phyloP scores from a whole-genome alignment of 2,888 invertebrate genomes.

The Trachelus tabidus region DNA sequence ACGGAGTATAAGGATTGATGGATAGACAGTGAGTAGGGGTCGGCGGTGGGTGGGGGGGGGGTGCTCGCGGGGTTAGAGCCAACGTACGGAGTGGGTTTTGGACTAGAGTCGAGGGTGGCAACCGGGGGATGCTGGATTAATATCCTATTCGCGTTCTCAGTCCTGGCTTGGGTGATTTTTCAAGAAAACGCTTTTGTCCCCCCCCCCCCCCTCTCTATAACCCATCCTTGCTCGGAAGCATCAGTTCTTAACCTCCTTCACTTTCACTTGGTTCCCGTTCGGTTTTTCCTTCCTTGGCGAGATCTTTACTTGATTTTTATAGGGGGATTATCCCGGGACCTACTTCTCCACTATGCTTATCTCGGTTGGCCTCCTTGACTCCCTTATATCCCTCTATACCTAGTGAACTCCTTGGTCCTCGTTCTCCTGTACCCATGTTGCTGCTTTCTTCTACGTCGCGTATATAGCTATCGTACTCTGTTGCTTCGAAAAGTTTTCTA shows the following conservation, averaged over 20 bases:
- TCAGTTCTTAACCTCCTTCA: conserved; percentile 11
- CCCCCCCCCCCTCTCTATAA: not conserved
- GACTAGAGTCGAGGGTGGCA: not conserved
- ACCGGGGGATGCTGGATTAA: conserved; percentile 25
- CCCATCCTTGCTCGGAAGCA: conserved; percentile 12
- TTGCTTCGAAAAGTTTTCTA: too few relatives aligned
- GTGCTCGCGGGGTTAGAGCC: too few relatives aligned
- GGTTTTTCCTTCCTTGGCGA: not conserved
- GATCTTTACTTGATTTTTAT: conserved; percentile 5
- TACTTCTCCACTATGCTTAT: not conserved
- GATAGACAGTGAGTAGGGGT: conserved; percentile 24
- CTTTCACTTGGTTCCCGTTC: conserved; percentile 9
- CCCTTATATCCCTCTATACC: too few relatives aligned
- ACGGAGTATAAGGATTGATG: conserved; percentile 43
- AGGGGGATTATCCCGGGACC: not conserved
- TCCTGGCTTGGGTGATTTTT: conserved; percentile 24
- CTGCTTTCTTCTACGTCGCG: not conserved
- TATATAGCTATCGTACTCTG: not conserved
- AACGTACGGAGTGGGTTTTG: too few relatives aligned
- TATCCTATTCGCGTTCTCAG: conserved; percentile 30
- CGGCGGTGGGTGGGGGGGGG: conserved; percentile 7
- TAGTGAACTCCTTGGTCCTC: not conserved
- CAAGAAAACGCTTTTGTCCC: conserved; percentile 23
- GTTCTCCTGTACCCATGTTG: conserved; percentile 2
- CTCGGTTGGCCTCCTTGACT: too few relatives aligned